Percentiles rank a stretch among this genome's conserved stretches.
phyloP scores from a whole-genome alignment of 2,797 vertebrate genomes.

The Acanthornis magna region DNA sequence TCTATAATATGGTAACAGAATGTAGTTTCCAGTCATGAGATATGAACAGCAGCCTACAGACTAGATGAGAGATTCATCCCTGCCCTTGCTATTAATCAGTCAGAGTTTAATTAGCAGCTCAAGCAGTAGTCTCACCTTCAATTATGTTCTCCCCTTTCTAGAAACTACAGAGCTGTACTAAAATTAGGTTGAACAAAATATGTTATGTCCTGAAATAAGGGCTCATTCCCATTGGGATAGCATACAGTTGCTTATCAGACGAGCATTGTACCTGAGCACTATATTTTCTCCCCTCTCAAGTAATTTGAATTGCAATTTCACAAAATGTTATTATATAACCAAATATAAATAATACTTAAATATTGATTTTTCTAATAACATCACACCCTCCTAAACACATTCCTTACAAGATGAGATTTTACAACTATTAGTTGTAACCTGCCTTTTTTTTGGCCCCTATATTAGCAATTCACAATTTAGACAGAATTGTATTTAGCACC shows the following conservation, averaged over 20 bases:
- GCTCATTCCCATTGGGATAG: not conserved
- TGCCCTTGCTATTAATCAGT: not conserved
- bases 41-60: not conserved
- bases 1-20: not conserved
- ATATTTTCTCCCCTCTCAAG: not conserved
- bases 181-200: constrained; percentile 25
- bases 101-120: constrained; percentile 5
- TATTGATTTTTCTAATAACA: not conserved
- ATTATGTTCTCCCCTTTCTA: not conserved
- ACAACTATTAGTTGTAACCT: not conserved
- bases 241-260: not conserved
- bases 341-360: not conserved
- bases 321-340: not conserved
- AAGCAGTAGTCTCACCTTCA: not conserved
- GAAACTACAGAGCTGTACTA: not conserved
- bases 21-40: not conserved
- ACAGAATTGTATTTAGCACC: not conserved
- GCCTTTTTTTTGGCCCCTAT: accelerated
- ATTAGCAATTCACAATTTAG: not conserved
- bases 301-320: not conserved
- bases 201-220: not conserved
- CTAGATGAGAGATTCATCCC: not conserved
- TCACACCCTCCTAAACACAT: not conserved
- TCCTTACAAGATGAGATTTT: not conserved
- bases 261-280: not conserved